phyloP scores from a whole-genome alignment of 1,140 invertebrate species.

The Ylistrum balloti region DNA sequence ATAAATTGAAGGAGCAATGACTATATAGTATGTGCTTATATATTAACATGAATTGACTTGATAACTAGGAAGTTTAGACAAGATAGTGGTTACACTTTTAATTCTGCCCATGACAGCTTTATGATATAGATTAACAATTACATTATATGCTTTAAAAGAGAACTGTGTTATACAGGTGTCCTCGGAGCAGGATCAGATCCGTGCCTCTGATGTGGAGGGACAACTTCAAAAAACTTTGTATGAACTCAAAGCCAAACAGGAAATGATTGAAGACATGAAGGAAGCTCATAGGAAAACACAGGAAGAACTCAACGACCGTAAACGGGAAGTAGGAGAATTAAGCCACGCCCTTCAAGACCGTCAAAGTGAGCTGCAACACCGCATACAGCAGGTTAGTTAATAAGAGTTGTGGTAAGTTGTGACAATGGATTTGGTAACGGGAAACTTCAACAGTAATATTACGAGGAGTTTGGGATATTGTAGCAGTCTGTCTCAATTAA shows the following conservation, averaged over 20 bases:
- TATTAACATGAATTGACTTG: too few species aligned
- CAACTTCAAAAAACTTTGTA: constrained; percentile 66
- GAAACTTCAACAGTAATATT: too few species aligned
- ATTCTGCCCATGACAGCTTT: neutral
- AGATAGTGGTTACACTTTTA: too few species aligned
- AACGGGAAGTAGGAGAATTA: constrained; percentile 63
- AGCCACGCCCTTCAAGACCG: constrained; percentile 67
- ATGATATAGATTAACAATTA: too few species aligned
- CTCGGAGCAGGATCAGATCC: constrained; percentile 56
- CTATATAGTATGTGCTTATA: too few species aligned
- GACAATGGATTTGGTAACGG: too few species aligned
- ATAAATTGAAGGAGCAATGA: too few species aligned
- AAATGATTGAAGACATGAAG: constrained; percentile 73
- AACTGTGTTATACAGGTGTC: constrained; percentile 54
- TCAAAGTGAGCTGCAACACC: constrained; percentile 71
- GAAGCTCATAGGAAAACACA: constrained; percentile 72
- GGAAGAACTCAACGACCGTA: constrained; percentile 70
- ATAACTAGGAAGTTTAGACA: too few species aligned
- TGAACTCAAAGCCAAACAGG: constrained; percentile 72
- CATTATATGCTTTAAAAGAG: too few species aligned
- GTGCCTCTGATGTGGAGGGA: constrained; percentile 60
- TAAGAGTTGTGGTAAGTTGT: too few species aligned
- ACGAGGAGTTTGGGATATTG: too few species aligned
- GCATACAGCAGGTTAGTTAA: constrained; percentile 68
- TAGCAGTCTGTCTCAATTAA: too few species aligned